These are phyloP conservation scores for Polydrusus tereticollis DNA, from an alignment of 2,888 invertebrate species.

Conservation along the genomic window DNA sequence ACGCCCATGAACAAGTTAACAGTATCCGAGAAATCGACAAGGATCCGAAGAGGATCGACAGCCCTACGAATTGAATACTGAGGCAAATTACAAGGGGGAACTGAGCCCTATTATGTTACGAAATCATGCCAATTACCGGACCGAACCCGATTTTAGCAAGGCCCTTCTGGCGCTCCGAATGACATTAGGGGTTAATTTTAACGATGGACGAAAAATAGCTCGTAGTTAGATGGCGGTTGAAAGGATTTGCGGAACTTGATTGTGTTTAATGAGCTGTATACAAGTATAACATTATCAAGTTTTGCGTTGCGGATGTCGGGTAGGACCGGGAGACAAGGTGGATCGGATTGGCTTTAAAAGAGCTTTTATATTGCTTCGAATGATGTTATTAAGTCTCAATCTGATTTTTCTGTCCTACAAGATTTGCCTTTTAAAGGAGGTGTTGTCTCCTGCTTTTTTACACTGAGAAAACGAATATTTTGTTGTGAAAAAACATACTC, in stretches of 20 bases:
- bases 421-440: too few species aligned
- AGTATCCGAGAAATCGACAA: constrained; percentile 36
- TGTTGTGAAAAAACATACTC: too few species aligned
- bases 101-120: constrained; percentile 55
- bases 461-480: too few species aligned
- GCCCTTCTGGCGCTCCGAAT: constrained; percentile 38
- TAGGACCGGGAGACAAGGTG: background rate
- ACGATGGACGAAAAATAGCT: constrained; percentile 43
- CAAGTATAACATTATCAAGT: constrained; percentile 30
- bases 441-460: too few species aligned
- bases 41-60: constrained; percentile 35
- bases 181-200: constrained; percentile 45
- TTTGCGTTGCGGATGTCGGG: background rate
- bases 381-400: too few species aligned
- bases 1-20: constrained; percentile 23
- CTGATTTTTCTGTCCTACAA: too few species aligned
- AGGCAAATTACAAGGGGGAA: constrained; percentile 55
- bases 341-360: background rate
- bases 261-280: constrained; percentile 31
- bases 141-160: constrained; percentile 43
- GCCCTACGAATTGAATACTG: constrained; percentile 53
- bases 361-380: background rate
- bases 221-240: constrained; percentile 37
- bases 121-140: constrained; percentile 57
- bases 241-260: constrained; percentile 33